Base-by-base conservation (phyloP, 2,113 vertebrate genomes). In the Charina bottae region DNA sequence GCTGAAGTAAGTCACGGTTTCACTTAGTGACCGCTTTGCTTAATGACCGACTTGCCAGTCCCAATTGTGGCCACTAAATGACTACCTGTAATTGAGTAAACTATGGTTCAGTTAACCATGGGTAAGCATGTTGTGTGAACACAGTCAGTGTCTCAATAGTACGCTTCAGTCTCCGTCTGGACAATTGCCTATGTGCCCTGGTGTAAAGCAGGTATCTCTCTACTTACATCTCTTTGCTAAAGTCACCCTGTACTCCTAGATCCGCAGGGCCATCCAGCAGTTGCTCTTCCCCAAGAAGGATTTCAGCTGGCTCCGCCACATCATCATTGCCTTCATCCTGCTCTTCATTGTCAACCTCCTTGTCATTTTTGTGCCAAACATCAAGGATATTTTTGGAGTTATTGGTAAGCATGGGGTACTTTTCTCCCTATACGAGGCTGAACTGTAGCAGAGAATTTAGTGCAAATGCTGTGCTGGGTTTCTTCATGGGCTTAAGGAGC, bases 361-460 rank as follows among this genome's bases (percentile, higher is more conserved):
- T 84, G 99, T 99, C 95, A 99, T 99, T 95, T 99, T 99, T 0
- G 99, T 99, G 53, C 99, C 99, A 8, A 99, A 98, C 95, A 99
- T 99, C 96, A 97, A 99, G 0, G 99, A 98, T 94, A 99, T 99
- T 97, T 99, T 99, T 0, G 99, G 99, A 93, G 85, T 99, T 93
- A 99, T 99, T 0, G 99, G 99, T 99, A 91, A 96, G 98, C 97
- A n/a, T 19, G 62, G 64, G 7, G 12, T 4, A 21, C 37, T 46
- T 88, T 46, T 37, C 49, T 59, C 10, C 10, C 54, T 9, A 0
- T 17, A 3, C 46, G 33, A 42, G 24, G 21, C 6, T 68, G 17
- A 55, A 64, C 21, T 53, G 24, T 64, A 68, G 64, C 28, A 2
- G 28, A 37, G 4, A 42, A 58, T 42, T 49, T 19, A 6, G 24